Evolutionary conservation across 2,888 invertebrate genomes (phyloP), one percentile per base, ranked within the genome.

Genomic region (Dorcus hopei): DNA sequence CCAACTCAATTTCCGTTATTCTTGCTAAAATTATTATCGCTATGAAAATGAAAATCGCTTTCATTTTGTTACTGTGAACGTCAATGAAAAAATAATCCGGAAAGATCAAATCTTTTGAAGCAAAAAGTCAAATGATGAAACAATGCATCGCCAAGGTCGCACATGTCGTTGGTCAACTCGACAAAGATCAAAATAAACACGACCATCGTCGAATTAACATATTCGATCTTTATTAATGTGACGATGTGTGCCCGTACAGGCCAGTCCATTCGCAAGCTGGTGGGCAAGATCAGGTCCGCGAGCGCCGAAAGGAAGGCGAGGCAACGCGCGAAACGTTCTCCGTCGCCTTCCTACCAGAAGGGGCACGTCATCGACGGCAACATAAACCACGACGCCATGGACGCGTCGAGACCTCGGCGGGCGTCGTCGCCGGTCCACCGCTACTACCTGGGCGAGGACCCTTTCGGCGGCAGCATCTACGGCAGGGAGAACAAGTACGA

Each of bases 361-460:
- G 83, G 83, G 65, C 81, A 82, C 74, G 79, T 81, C 54, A 82
- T 83, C 61, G 82, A 83, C 72, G 76, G 75, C 61, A 82, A 82
- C 67, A 80, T 82, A 55, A 79, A 70, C 73, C 66, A 70, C 60
- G 59, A 64, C 67, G 61, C 64, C 39, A 55, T 55, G 48, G 47
- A 54, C 26, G 26, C 43, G 3, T 45, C 33, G 4, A 52, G 38
- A n/a, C 16, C 53, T 3, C 38, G 48, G 11, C 54, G 59, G 11
- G 43, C 59, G 5, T 51, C 55, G 4, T 54, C 54, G 38, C 87
- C 88, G 9, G 83, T 88, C 63, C 90, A 90, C 74, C 85, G 89
- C 66, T 93, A 92, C 80, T 93, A 93, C 77, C 83, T 93, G 66
- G 92, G 92, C 41, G 92, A 93, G 80, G 92, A 93, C 81, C 92